phyloP scores from a whole-genome alignment of 1,140 invertebrate genomes.

The Apis dorsata region DNA sequence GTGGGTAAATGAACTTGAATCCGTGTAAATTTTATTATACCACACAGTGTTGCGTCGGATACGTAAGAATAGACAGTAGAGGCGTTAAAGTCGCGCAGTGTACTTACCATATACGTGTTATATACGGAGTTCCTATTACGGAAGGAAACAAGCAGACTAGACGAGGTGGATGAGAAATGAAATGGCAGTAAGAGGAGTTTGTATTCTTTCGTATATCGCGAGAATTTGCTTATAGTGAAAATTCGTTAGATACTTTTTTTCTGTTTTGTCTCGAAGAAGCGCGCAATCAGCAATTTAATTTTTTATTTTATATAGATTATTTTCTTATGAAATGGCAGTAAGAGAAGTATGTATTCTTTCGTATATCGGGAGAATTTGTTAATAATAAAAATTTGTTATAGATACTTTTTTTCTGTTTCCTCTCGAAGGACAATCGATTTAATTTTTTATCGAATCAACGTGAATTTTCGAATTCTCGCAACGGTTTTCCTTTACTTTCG shows the following conservation, averaged over 20 bases:
- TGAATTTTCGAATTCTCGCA: background rate
- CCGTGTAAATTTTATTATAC: too few relatives aligned
- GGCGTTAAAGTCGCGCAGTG: background rate
- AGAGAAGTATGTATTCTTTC: background rate
- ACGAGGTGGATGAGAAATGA: slow-evolving; percentile 15
- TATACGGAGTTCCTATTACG: slow-evolving; percentile 15
- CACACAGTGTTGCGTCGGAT: too few relatives aligned
- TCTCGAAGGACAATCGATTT: background rate
- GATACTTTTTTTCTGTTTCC: too few relatives aligned
- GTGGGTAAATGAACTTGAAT: too few relatives aligned
- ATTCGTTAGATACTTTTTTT: background rate
- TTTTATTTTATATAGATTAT: too few relatives aligned
- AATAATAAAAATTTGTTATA: slow-evolving; percentile 9
- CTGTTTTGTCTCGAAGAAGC: background rate
- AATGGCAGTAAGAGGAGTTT: background rate
- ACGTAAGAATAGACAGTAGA: slow-evolving; percentile 3
- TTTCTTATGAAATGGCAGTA: slow-evolving; percentile 2
- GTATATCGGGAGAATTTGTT: background rate
- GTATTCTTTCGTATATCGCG: background rate
- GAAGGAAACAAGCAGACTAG: background rate
- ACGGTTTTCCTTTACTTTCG: background rate
- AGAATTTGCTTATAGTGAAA: background rate
- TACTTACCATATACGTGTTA: slow-evolving; percentile 31
- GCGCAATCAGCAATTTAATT: background rate
- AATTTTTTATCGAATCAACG: too few relatives aligned